Evolutionary conservation across 2,888 invertebrate genomes (phyloP).

Genomic region (Patella pellucida): DNA sequence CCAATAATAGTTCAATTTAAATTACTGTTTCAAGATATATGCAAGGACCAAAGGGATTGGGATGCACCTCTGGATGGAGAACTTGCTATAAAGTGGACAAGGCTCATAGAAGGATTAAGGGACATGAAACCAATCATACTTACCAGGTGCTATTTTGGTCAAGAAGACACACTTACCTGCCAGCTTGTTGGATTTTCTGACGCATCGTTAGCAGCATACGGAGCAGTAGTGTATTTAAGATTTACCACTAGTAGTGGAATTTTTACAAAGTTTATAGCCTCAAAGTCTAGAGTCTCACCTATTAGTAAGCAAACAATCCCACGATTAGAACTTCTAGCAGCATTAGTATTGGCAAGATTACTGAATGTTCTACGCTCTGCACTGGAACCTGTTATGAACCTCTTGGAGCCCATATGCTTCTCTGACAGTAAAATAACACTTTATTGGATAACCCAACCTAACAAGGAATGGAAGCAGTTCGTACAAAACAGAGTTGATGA

Average conservation of each 20-base stretch:
- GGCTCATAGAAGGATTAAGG: background rate
- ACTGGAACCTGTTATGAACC: background rate
- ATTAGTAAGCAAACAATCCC: background rate
- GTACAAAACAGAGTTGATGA: slow-evolving; percentile 1
- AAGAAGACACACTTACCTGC: background rate
- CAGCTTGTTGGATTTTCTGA: slow-evolving; percentile 9
- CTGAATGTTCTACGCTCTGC: background rate
- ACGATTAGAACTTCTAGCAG: background rate
- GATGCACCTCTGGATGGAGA: background rate
- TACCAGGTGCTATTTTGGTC: background rate
- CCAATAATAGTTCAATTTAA: background rate
- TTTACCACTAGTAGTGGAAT: background rate
- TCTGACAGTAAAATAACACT: background rate
- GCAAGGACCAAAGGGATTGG: background rate
- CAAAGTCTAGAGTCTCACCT: background rate
- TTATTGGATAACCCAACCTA: background rate
- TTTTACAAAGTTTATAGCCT: background rate
- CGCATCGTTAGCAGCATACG: background rate
- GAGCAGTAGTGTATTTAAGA: background rate
- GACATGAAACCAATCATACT: background rate
- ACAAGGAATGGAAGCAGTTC: background rate
- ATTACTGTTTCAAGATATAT: background rate
- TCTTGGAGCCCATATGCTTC: background rate
- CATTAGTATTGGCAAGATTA: background rate
- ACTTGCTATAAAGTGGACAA: background rate